Evolutionary conservation across 2,113 vertebrate genomes (phyloP), one percentile per base, ranked within the genome.

Genomic region (Protomyctophum bolini): DNA sequence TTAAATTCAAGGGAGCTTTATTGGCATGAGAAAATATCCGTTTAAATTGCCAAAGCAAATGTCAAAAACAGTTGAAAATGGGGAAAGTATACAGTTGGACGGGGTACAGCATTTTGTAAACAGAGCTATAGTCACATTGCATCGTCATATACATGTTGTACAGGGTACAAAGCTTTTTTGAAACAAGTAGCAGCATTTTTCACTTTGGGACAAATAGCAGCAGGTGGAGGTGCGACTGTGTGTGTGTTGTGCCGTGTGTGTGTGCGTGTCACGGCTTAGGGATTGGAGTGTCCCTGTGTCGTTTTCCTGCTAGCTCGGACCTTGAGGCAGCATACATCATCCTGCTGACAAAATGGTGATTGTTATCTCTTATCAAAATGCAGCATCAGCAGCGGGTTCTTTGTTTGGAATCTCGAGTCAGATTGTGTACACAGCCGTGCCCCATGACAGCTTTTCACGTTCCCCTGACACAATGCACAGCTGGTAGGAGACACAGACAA

Each of bases 271-370:
- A 29, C 28, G 45, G 33, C 21, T 52, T 55, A 63, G 63, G 69
- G 70, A 65, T 15, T 50, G 64, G 64, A 61, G 68, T 58, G 71
- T 85, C 75, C 69, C 83, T 10, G 1, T 83, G 78, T 75, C 82
- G 83, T 85, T 87, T 82, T 87, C 83, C 67, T 83, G 77, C 86
- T 72, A 83, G 60, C 68, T 79, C 60, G 6, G 70, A 78, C 84
- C 81, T 74, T 7, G 56, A 75, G 83, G 86, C 83, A 80, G 80
- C 33, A 86, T 79, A 69, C 69, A n/a, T 79, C 68, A 8, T 68
- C 86, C 87, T 66, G 82, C 85, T 83, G 89, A 90, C 89, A 91
- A 83, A 88, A 85, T 41, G 78, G 66, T 54, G 84, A 86, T 86
- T 84, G 87, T 85, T 83, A 91, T 91, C 89, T 84, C 70, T 73